Percentiles rank a stretch among this genome's conserved stretches.
Evolutionary conservation across 2,113 vertebrate species (phyloP).

Genomic region (Cryptotis parvus): DNA sequence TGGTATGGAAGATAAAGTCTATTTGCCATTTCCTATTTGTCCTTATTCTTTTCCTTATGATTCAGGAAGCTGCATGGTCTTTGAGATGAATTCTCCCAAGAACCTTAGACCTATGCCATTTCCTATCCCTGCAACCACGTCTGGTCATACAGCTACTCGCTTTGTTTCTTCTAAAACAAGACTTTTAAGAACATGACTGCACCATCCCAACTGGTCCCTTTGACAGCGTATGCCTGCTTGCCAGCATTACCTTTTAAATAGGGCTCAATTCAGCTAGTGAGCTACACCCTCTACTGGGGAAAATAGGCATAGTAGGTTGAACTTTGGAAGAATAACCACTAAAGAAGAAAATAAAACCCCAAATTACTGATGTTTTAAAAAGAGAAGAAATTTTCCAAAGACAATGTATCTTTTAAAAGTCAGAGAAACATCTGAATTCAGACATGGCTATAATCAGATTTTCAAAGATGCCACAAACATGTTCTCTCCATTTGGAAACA

Average conservation of each 20-base stretch:
- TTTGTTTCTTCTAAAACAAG: neutral
- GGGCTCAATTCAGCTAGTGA: neutral
- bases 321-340: neutral
- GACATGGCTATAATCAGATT: neutral
- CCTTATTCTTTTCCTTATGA: neutral
- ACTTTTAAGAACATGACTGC: neutral
- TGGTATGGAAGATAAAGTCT: neutral
- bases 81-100: neutral
- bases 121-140: neutral
- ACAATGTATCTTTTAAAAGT: neutral
- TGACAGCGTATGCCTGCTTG: neutral
- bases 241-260: neutral
- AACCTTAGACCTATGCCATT: neutral
- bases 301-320: neutral
- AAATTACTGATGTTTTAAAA: neutral
- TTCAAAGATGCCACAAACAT: neutral
- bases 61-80: neutral
- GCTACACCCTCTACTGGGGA: constrained; percentile 74
- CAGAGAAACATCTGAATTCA: constrained; percentile 1
- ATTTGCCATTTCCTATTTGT: neutral
- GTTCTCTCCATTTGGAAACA: neutral
- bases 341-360: neutral
- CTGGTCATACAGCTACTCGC: neutral
- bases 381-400: neutral
- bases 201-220: neutral